Evolutionary conservation across 2,113 vertebrate species (phyloP), one percentile per base, ranked within the genome.

Genomic region (Lagopus leucura): DNA sequence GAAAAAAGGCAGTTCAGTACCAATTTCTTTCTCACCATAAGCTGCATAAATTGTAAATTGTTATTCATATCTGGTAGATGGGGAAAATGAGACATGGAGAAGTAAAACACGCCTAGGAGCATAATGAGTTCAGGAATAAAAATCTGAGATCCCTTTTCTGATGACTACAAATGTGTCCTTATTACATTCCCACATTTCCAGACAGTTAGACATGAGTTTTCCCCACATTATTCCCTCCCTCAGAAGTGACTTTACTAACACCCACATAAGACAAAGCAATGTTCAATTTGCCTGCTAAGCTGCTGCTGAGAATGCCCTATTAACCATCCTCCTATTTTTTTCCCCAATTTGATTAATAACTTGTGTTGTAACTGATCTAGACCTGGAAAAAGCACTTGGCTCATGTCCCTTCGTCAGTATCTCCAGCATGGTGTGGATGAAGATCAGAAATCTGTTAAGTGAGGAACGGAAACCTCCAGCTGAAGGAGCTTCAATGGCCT

Each of bases 341-440:
- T 93, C 86, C 27, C 27, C 50, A 83, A 82, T 86, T 73, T 71
- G 87, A 67, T 94, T 93, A 95, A 92, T 87, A 95, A 88, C 70
- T 94, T 65, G 71, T 82, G 57, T 55, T 90, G 66, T 92, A 89
- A 91, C 57, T 78, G 87, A 96, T 64, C 67, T 94, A 87, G 84
- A 87, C 30, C 45, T 81, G 50, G 36, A 70, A 88, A 83, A 95
- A 94, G 55, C 64, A 65, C 36, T 88, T 64, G 66, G 57, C 63
- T 91, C 61, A 55, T 86, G 58, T 92, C 54, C 52, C 61, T 95
- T 92, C 72, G 76, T 15, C 66, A 43, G 22, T 80, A 69, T 82
- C 64, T 91, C 88, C 60, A 82, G 43, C 52, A 28, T 71, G 34
- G 85, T 90, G 61, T 65, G 84, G 47, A 87, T 89, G 74, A 89